phyloP scores from a whole-genome alignment of 1,140 invertebrate species.

The Heliconius himera region DNA sequence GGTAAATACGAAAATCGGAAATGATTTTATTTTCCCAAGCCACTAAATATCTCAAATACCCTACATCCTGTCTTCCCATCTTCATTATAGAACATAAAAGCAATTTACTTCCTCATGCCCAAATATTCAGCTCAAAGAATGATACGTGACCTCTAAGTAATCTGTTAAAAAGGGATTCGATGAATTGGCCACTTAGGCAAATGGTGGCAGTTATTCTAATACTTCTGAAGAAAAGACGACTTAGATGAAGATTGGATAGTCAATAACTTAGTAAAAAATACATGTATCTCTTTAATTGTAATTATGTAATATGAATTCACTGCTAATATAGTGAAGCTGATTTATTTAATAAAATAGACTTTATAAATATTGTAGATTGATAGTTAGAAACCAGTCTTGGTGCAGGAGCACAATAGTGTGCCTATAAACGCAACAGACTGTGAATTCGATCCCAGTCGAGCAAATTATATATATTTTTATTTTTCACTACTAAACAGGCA shows the following conservation, averaged over 20 bases:
- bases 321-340: not conserved
- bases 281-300: too few relatives aligned
- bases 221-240: constrained; percentile 12
- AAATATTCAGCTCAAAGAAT: constrained; percentile 17
- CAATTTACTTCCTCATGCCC: not conserved
- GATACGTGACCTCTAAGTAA: constrained; percentile 20
- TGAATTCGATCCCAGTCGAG: too few relatives aligned
- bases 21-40: not conserved
- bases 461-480: too few relatives aligned
- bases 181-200: constrained; percentile 30
- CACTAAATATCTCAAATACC: not conserved
- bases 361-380: too few relatives aligned
- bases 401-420: too few relatives aligned
- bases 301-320: not conserved
- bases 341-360: not conserved
- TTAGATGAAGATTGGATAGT: constrained; percentile 14
- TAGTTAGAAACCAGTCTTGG: too few relatives aligned
- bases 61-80: not conserved
- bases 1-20: not conserved
- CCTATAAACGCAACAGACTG: too few relatives aligned
- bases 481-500: too few relatives aligned
- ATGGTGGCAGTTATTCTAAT: constrained; percentile 27
- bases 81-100: constrained; percentile 15
- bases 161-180: constrained; percentile 26
- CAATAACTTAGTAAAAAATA: not conserved